A percentile compares a stretch with the other conserved stretches of the same genome.
phyloP scores from a whole-genome alignment of 1,140 invertebrate species.

The Agraylea sexmaculata region DNA sequence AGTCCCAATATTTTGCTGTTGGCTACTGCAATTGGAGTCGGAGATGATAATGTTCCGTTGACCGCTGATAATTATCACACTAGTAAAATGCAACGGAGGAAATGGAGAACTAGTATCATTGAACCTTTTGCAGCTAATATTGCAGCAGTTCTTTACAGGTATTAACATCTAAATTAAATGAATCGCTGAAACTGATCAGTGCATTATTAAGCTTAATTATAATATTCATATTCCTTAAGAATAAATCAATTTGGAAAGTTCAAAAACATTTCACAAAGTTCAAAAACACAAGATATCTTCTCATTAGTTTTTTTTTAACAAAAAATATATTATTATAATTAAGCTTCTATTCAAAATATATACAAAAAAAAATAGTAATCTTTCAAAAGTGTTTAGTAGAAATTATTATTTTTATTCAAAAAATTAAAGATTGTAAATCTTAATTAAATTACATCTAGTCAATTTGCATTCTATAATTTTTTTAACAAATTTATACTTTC shows the following conservation, averaged over 20 bases:
- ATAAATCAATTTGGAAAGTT: background rate
- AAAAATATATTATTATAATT: background rate
- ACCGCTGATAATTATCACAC: conserved; percentile 54
- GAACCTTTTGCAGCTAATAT: conserved; percentile 69
- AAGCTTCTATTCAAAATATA: too few species aligned
- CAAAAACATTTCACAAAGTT: background rate
- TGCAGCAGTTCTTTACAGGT: conserved; percentile 64
- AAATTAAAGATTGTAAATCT: background rate
- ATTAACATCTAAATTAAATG: conserved; percentile 8
- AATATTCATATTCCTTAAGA: background rate
- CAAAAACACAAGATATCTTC: background rate
- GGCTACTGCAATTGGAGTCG: conserved; percentile 53
- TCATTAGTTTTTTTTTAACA: background rate
- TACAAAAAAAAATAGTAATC: background rate
- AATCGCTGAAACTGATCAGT: background rate
- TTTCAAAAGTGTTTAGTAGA: background rate
- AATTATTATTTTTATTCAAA: conserved; percentile 23
- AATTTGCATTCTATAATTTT: conserved; percentile 6
- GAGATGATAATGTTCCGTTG: conserved; percentile 49
- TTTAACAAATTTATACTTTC: too few species aligned
- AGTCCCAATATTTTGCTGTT: conserved; percentile 46
- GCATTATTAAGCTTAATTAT: background rate
- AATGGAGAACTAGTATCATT: conserved; percentile 61
- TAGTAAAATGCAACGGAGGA: conserved; percentile 37
- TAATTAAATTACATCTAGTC: conserved; percentile 5